Evolutionary conservation across 2,888 invertebrate species (phyloP), one percentile per base, ranked within the genome.

Genomic region (Eupithecia centaureata): DNA sequence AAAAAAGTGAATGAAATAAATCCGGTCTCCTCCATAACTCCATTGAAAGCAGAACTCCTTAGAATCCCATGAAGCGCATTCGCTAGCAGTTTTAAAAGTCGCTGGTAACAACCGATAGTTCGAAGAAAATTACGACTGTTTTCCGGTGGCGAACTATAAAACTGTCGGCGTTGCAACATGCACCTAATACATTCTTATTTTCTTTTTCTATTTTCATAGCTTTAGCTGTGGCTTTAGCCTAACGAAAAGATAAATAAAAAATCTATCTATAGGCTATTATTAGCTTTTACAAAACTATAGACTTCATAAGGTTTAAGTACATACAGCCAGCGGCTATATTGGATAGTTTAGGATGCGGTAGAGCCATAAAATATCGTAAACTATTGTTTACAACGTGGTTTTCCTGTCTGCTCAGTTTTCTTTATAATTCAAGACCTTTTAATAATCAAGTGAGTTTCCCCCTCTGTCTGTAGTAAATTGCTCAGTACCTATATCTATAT

Each of bases 301-400:
- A 47, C 22, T 10, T 12, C 47, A 47, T n/a, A 42, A 22, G 10
- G 38, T 5, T 42, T 1, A 18, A 1, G 8, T 42, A 42, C 18
- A 18, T 42, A 42, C 18, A 18, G 38, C n/a, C 18, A 47, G 22
- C 18, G 22, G 4, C 47, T 0, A 86, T 87, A 88, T 88, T 82
- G 84, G 77, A 75, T 76, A 72, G 78, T 86, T 85, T 88, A 81
- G 89, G 89, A 89, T 89, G 90, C 84, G 87, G 88, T 86, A 69
- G 77, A 70, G 82, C 77, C 77, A 82, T 87, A 83, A 88, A 86
- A 84, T 80, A 80, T 79, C 80, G 35, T 57, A 79, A 86, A 87
- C 82, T 81, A 84, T 86, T 87, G 84, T 87, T 88, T 87, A 85
- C 85, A 86, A 83, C 83, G 86, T 79, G 87, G 89, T 88, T 89